Conservation (phyloP, 2,888 invertebrate species). For the Cephus pygmeus region DNA sequence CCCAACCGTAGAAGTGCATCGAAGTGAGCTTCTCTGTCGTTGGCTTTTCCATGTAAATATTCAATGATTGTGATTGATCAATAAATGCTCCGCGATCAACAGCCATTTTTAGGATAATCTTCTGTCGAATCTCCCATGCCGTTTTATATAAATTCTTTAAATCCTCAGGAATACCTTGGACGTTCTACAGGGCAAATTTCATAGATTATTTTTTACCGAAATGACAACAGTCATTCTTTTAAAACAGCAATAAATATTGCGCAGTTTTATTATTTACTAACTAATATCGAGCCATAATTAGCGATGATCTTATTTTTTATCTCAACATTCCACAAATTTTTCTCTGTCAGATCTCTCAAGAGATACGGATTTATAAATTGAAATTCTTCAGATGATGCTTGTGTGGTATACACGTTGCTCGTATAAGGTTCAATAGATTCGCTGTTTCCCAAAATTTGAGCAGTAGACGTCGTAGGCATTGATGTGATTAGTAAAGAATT, state of each 20-base stretch:
- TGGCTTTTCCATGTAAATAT: conserved; percentile 73
- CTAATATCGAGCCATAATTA: conserved; percentile 70
- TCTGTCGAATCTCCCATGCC: conserved; percentile 72
- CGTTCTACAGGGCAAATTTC: conserved; percentile 39
- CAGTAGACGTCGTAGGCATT: conserved; percentile 77
- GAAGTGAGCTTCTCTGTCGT: conserved; percentile 72
- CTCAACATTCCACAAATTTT: conserved; percentile 70
- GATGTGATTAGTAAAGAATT: conserved; percentile 73
- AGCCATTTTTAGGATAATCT: conserved; percentile 71
- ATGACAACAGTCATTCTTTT: no score
- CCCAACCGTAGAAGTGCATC: conserved; percentile 76
- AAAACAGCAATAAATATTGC: no score
- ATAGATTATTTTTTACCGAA: neutral
- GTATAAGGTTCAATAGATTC: conserved; percentile 76
- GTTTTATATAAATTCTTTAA: conserved; percentile 70
- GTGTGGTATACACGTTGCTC: conserved; percentile 72
- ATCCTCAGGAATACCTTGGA: conserved; percentile 67
- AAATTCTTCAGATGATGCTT: conserved; percentile 73
- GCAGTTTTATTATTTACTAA: neutral
- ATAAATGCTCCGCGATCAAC: conserved; percentile 75
- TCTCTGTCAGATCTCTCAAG: conserved; percentile 71
- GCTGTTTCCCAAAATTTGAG: conserved; percentile 76
- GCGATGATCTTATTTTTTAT: conserved; percentile 72
- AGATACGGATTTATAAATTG: conserved; percentile 73
- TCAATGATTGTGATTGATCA: conserved; percentile 75